phyloP scores from a whole-genome alignment of 30 jellyfish, hydroid and myxozoan genomes.

The Aurelia aurita region DNA sequence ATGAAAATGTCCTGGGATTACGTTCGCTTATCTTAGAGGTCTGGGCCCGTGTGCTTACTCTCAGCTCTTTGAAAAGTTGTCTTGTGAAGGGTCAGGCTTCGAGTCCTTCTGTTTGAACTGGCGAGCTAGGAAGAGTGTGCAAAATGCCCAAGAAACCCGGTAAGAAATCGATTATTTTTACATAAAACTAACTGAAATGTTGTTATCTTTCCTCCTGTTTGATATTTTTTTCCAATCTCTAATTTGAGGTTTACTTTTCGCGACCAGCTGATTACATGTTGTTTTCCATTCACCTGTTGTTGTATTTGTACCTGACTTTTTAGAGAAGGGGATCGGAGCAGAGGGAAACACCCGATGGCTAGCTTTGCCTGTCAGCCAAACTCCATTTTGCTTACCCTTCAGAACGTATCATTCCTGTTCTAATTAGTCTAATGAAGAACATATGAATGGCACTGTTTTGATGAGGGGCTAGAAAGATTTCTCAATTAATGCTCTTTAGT shows the following conservation, averaged over 20 bases:
- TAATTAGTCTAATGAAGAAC: too few species aligned
- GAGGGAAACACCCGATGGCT: slow-evolving; percentile 34
- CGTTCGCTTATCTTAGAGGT: slow-evolving; percentile 52
- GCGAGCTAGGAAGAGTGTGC: slow-evolving; percentile 49
- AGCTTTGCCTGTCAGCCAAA: too few species aligned
- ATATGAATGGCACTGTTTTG: too few species aligned
- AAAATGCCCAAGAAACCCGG: slow-evolving; percentile 81
- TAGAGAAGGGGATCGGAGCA: slow-evolving; percentile 64
- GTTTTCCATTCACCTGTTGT: background rate
- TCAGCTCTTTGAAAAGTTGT: slow-evolving; percentile 48
- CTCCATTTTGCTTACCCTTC: too few species aligned
- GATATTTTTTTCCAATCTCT: background rate
- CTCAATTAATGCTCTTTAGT: too few species aligned
- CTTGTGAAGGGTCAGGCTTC: slow-evolving; percentile 62
- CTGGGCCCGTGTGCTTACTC: slow-evolving; percentile 54
- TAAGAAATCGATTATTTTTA: slow-evolving; percentile 12
- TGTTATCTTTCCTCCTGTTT: background rate
- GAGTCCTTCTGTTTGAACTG: slow-evolving; percentile 54
- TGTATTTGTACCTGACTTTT: slow-evolving; percentile 86
- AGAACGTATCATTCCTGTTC: too few species aligned
- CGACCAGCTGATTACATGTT: background rate
- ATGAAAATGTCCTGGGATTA: slow-evolving; percentile 72
- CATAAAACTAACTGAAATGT: background rate
- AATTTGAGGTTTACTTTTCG: background rate
- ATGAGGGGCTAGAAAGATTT: too few species aligned